A percentile compares a stretch with the other conserved stretches of the same genome.
phyloP scores from a whole-genome alignment of 2,113 vertebrate species.

The Platanista minor region DNA sequence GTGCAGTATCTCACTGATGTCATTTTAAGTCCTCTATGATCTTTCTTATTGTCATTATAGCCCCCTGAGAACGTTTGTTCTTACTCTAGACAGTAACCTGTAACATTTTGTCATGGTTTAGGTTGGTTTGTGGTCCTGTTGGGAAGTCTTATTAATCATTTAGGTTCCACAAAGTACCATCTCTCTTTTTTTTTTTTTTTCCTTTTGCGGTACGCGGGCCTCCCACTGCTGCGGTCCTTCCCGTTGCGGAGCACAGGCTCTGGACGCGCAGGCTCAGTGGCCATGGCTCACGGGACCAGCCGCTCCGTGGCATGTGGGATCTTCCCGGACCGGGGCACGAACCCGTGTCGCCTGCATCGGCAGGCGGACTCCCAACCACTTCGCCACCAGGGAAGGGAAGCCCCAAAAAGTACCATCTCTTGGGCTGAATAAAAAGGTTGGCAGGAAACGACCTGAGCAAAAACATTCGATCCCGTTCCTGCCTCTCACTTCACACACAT shows the following conservation, averaged over 20 bases:
- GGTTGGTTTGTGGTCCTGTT: slow-evolving; percentile 3
- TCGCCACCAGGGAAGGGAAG: neutral
- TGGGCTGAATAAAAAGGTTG: slow-evolving; percentile 13
- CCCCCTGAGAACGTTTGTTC: neutral
- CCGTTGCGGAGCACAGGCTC: no score
- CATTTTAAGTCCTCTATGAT: neutral
- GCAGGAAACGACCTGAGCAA: slow-evolving; percentile 23
- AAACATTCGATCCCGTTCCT: slow-evolving; percentile 14
- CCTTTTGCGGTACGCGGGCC: no score
- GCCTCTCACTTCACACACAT: neutral
- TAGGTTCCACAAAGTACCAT: neutral
- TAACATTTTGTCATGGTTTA: neutral
- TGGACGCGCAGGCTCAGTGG: no score
- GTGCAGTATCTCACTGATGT: neutral
- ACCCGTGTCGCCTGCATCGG: no score
- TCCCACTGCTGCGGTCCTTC: no score
- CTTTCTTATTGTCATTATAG: slow-evolving; percentile 20
- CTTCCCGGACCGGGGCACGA: no score
- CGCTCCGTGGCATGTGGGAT: no score
- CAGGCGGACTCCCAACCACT: no score
- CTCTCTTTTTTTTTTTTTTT: neutral
- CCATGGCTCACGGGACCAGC: no score
- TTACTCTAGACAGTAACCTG: slow-evolving; percentile 34
- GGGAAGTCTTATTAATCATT: slow-evolving; percentile 42
- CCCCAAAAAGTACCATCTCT: neutral